phyloP scores from a whole-genome alignment of 1,140 invertebrate genomes.

The Drosophila arizonae region DNA sequence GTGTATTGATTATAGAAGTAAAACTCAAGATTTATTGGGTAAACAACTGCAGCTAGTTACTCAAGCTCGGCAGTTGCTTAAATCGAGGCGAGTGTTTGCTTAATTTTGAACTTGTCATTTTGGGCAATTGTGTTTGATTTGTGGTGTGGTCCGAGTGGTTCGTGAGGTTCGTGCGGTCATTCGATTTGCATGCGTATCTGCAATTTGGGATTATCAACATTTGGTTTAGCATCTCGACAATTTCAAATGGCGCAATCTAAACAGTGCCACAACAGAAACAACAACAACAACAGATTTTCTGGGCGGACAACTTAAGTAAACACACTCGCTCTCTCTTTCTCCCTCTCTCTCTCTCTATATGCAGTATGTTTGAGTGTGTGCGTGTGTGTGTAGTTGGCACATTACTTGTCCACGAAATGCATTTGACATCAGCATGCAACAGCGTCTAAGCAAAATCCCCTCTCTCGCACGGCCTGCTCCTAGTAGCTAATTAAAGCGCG shows the following conservation, averaged over 20 bases:
- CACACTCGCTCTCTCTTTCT: slow-evolving; percentile 19
- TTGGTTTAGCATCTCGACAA: slow-evolving; percentile 48
- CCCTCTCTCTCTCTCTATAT: too few species aligned
- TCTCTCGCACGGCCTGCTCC: slow-evolving; percentile 1
- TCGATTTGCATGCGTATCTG: slow-evolving; percentile 43
- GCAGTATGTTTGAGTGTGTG: not conserved
- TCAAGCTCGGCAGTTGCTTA: not conserved
- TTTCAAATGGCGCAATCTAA: slow-evolving; percentile 46
- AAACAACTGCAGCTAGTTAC: not conserved
- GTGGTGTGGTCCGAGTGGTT: slow-evolving; percentile 5
- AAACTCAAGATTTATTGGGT: not conserved
- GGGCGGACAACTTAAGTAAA: slow-evolving; percentile 52
- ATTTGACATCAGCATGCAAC: slow-evolving; percentile 59
- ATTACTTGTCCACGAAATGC: slow-evolving; percentile 45
- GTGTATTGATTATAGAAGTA: too few species aligned
- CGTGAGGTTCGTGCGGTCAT: not conserved
- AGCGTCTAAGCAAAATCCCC: slow-evolving; percentile 4
- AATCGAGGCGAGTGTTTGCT: slow-evolving; percentile 19
- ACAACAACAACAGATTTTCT: slow-evolving; percentile 27
- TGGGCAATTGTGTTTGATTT: slow-evolving; percentile 59
- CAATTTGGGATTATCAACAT: slow-evolving; percentile 54
- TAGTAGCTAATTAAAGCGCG: slow-evolving; percentile 69
- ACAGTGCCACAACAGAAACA: slow-evolving; percentile 35
- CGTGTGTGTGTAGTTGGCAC: slow-evolving; percentile 30
- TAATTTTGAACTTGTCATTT: slow-evolving; percentile 66